Evolutionary conservation across 2,797 vertebrate genomes (phyloP), one percentile per base, ranked within the genome.

Genomic region (Parambassis ranga): DNA sequence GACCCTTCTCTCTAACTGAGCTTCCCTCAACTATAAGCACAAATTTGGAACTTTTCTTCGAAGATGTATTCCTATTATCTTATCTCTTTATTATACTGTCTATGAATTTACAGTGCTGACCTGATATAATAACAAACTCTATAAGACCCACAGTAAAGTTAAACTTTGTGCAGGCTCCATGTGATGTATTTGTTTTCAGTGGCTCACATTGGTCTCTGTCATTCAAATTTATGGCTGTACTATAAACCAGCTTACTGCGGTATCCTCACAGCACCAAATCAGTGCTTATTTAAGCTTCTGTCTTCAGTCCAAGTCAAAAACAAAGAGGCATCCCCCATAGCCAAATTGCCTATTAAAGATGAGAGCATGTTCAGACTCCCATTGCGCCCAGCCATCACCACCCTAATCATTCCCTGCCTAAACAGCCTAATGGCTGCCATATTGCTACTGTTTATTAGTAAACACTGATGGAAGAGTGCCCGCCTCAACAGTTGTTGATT

Each of bases 291-390:
- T 68, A 58, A 66, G 70, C 77, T 63, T 49, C 66, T 75, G 81
- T 79, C 58, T 76, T 78, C 65, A 55, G 61, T 82, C 76, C 84
- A 70, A 80, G 81, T 53, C 20, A 47, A 79, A 86, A 84, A 79
- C 64, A 79, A 87, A 80, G 50, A 78, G 64, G 80, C 76, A 81
- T 86, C 86, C 86, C 83, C 84, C 86, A 79, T 83, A 86, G 82
- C 85, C 83, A 89, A 88, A 90, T 89, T 86, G 89, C 89, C 90
- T 91, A 91, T 92, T 91, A 90, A 91, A 92, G 90, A 92, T 91
- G 89, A 92, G 90, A 87, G 83, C 79, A 62, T 77, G 75, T 81
- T 89, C 77, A 79, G 82, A 87, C 87, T 90, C 88, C 85, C 75
- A 82, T 60, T 75, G 84, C 72, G 63, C 78, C 80, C 70, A 77